A percentile compares a stretch with the other conserved stretches of the same genome.
These are phyloP conservation scores for Chaetophractus vellerosus DNA, from an alignment of 2,797 vertebrate genomes.

Conservation along the genomic window DNA sequence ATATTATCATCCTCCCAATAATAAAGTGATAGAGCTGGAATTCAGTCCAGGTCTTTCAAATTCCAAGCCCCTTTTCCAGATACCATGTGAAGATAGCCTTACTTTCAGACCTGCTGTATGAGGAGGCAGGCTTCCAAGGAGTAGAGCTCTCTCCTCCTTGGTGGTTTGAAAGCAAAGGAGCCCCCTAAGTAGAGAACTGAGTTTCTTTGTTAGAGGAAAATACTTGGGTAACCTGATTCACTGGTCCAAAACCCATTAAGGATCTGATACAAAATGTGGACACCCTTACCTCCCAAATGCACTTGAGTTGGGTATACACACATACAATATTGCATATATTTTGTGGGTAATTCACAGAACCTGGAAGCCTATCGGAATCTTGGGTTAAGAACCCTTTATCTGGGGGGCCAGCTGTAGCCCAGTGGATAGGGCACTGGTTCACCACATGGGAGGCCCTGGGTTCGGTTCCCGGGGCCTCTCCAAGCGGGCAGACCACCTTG, in stretches of 20 bases:
- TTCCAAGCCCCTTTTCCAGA: neutral
- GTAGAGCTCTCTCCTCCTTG: accelerated
- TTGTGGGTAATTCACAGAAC: neutral
- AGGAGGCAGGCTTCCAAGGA: neutral
- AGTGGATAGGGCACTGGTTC: too few relatives aligned
- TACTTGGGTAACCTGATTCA: neutral
- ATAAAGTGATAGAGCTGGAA: neutral
- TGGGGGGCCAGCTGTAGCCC: too few relatives aligned
- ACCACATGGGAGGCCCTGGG: too few relatives aligned
- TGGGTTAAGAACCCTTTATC: neutral
- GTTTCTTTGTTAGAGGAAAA: neutral
- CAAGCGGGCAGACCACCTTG: too few relatives aligned
- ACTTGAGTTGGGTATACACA: neutral
- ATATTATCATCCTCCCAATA: neutral
- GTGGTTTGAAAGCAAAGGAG: neutral
- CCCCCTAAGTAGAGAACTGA: neutral
- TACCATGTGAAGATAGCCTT: too few relatives aligned
- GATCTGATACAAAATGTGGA: neutral
- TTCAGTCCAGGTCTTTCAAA: neutral
- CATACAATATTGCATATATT: neutral
- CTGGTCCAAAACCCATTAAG: neutral
- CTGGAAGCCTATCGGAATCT: neutral
- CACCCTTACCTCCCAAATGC: neutral
- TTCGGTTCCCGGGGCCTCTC: too few relatives aligned
- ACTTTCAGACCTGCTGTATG: neutral